These are phyloP conservation scores for Anaspis maculata DNA, from an alignment of 2,888 invertebrate species.

Conservation along the genomic window DNA sequence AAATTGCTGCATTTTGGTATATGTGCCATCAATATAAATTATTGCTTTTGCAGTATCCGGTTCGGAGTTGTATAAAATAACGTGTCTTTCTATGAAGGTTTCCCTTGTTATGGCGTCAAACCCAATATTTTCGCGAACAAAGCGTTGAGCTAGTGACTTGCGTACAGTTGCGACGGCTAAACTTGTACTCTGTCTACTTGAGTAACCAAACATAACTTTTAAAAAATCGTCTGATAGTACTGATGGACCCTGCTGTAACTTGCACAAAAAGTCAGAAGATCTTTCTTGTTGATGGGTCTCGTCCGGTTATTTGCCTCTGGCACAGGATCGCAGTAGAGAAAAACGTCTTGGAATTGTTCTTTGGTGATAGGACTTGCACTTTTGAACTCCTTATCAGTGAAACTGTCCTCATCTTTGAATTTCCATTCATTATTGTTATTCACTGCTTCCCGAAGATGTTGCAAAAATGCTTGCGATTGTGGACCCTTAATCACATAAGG, in stretches of 20 bases:
- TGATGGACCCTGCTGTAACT: neutral
- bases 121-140: neutral
- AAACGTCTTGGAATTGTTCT: neutral
- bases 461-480: neutral
- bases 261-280: neutral
- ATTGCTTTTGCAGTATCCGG: constrained; percentile 1
- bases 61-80: constrained; percentile 1
- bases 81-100: no score
- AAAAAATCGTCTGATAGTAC: no score
- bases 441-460: neutral
- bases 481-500: neutral
- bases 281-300: constrained; percentile 2
- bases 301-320: neutral
- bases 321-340: neutral
- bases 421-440: neutral
- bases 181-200: neutral
- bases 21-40: constrained; percentile 1
- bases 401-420: neutral
- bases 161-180: neutral
- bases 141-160: neutral
- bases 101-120: neutral
- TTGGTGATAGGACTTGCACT: neutral
- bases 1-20: constrained; percentile 1
- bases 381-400: neutral
- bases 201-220: no score